Evolutionary conservation across 2,797 vertebrate genomes (phyloP).

Genomic region (Spea hammondii): DNA sequence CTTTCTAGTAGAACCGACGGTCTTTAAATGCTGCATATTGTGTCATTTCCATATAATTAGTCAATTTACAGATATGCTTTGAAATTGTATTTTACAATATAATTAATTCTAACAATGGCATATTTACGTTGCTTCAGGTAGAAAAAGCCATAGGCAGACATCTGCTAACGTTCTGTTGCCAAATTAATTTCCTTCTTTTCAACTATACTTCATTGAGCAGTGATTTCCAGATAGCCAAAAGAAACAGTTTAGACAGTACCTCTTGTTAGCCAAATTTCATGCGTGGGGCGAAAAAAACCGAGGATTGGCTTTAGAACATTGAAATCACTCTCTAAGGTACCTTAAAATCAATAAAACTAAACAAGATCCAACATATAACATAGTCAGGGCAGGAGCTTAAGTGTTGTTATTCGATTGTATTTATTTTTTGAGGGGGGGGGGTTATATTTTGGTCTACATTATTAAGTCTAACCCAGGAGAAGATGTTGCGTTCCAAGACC

Average conservation of each 20-base stretch:
- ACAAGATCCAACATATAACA: too few species aligned
- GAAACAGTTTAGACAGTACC: slow-evolving; percentile 9
- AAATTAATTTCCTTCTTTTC: slow-evolving; percentile 21
- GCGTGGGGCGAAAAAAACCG: neutral
- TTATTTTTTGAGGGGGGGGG: too few species aligned
- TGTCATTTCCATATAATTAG: slow-evolving; percentile 30
- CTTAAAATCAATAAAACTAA: too few species aligned
- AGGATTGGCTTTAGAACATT: too few species aligned
- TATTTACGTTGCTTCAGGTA: slow-evolving; percentile 35
- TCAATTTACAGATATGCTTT: slow-evolving; percentile 18
- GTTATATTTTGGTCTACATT: too few species aligned
- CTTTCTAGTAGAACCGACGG: too few species aligned
- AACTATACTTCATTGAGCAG: slow-evolving; percentile 12
- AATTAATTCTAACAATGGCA: slow-evolving; percentile 42
- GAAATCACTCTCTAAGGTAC: too few species aligned
- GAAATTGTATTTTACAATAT: slow-evolving; percentile 26
- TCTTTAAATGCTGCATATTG: slow-evolving; percentile 6
- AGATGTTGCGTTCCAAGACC: too few species aligned
- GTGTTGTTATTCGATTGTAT: too few species aligned
- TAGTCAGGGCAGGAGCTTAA: too few species aligned
- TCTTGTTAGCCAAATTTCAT: slow-evolving; percentile 17
- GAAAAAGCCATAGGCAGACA: slow-evolving; percentile 18
- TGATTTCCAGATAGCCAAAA: slow-evolving; percentile 8
- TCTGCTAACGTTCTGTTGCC: slow-evolving; percentile 24
- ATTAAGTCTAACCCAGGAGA: too few species aligned